Percentiles rank a stretch among this genome's conserved stretches.
Evolutionary conservation across 92 coral and sea anemone genomes (phyloP).

Genomic region (Actinostola sp.): DNA sequence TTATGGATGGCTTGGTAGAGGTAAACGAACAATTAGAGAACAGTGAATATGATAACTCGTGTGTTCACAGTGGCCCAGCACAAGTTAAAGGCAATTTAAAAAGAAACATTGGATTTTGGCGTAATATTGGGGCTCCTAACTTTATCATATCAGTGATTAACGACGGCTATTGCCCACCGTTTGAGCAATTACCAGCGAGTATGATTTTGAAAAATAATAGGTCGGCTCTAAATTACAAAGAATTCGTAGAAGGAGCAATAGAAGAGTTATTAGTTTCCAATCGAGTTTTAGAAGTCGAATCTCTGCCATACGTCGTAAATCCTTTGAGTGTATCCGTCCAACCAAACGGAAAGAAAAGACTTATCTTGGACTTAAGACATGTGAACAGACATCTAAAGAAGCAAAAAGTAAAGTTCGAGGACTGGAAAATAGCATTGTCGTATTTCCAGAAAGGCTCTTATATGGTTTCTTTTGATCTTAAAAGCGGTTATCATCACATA

Average conservation of each 20-base stretch:
- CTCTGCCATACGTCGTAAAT: slow-evolving; percentile 44
- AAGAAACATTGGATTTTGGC: no score
- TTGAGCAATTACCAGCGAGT: no score
- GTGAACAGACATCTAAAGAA: slow-evolving; percentile 47
- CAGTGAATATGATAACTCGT: no score
- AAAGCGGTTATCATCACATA: slow-evolving; percentile 74
- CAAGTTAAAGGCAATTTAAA: no score
- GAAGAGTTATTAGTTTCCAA: slow-evolving; percentile 23
- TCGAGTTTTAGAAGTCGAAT: slow-evolving; percentile 21
- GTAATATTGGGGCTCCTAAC: no score
- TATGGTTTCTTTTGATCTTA: slow-evolving; percentile 54
- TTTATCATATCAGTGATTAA: no score
- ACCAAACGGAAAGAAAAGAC: slow-evolving; percentile 63
- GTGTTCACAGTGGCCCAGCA: no score
- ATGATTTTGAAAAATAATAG: no score
- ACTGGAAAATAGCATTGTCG: slow-evolving; percentile 63
- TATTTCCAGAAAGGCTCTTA: slow-evolving; percentile 44
- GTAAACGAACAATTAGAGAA: no score
- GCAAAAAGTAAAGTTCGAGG: slow-evolving; percentile 63
- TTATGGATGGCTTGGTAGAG: no score
- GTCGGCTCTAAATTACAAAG: slow-evolving; percentile 22
- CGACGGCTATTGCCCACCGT: no score
- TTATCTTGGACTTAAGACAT: slow-evolving; percentile 64
- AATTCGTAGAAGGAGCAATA: slow-evolving; percentile 45
- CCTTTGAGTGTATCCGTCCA: slow-evolving; percentile 71